Evolutionary conservation across 2,797 vertebrate species (phyloP).

Genomic region (Gephyroberyx darwinii): DNA sequence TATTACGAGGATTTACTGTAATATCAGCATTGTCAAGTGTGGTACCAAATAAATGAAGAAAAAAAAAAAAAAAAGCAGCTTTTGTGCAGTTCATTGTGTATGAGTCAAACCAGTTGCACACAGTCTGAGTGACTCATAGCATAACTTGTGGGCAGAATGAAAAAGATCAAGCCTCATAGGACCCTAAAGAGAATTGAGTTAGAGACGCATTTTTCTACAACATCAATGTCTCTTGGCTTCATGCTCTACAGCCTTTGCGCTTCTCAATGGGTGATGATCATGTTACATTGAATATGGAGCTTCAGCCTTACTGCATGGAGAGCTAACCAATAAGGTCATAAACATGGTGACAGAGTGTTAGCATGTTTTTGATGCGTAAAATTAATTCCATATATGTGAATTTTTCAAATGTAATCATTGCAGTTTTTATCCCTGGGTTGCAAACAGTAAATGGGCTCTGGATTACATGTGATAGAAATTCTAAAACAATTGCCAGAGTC

Average conservation of each 20-base stretch:
- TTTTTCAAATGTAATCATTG: constrained; percentile 28
- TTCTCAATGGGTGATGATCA: neutral
- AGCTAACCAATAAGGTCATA: neutral
- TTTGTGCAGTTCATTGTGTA: neutral
- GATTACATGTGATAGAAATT: constrained; percentile 62
- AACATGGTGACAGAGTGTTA: neutral
- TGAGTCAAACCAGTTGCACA: neutral
- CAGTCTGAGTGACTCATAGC: neutral
- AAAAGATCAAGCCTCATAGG: neutral
- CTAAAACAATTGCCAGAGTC: constrained; percentile 62
- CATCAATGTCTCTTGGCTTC: neutral
- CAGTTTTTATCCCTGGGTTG: constrained; percentile 37
- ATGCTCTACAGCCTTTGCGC: neutral
- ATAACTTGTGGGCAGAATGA: neutral
- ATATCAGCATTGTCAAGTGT: neutral
- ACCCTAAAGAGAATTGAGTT: neutral
- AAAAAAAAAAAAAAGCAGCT: neutral
- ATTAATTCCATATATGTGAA: constrained; percentile 27
- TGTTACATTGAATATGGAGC: constrained; percentile 2
- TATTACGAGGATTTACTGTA: neutral
- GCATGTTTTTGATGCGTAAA: constrained; percentile 18
- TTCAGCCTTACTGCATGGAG: neutral
- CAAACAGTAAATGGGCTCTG: constrained; percentile 45
- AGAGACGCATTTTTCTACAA: neutral
- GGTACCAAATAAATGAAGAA: neutral